phyloP scores from a whole-genome alignment of 2,888 invertebrate genomes.

The Amaurobius ferox region DNA sequence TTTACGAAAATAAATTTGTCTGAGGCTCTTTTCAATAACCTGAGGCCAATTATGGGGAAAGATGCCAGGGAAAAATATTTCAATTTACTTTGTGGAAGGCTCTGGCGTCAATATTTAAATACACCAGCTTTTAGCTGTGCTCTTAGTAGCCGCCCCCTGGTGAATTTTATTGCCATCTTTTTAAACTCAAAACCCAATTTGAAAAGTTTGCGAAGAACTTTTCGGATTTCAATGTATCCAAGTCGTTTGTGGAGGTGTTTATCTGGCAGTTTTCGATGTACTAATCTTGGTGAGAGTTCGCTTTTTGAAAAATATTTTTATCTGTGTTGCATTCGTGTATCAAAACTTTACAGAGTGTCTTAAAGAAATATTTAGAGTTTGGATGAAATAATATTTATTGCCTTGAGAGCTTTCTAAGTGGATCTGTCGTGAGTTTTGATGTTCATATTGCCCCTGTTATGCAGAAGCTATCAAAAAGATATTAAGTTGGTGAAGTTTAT shows the following conservation, averaged over 20 bases:
- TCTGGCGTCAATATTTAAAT: conserved; percentile 66
- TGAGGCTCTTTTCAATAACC: conserved; percentile 60
- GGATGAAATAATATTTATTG: conserved; percentile 2
- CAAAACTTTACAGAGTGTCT: not conserved
- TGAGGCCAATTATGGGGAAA: conserved; percentile 56
- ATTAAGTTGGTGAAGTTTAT: not conserved
- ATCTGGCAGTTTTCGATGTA: conserved; percentile 17
- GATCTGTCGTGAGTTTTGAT: not conserved
- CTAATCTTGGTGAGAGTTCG: conserved; percentile 19
- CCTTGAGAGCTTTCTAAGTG: not conserved
- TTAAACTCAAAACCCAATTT: conserved; percentile 44
- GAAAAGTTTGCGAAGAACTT: conserved; percentile 30
- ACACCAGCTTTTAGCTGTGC: conserved; percentile 25
- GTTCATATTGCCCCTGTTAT: not conserved
- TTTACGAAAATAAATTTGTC: conserved; percentile 53
- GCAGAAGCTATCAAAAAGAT: not conserved
- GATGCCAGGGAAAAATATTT: conserved; percentile 48
- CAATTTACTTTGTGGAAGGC: conserved; percentile 56
- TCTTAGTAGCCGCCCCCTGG: conserved; percentile 38
- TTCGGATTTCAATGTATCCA: conserved; percentile 12
- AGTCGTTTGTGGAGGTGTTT: conserved; percentile 10
- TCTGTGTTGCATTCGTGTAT: not conserved
- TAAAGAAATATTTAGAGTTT: conserved; percentile 9
- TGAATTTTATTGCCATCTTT: conserved; percentile 55
- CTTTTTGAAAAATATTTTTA: conserved; percentile 31